These are phyloP conservation scores for Dolichotis patagonum DNA, from an alignment of 2,113 vertebrate species.

Conservation along the genomic window DNA sequence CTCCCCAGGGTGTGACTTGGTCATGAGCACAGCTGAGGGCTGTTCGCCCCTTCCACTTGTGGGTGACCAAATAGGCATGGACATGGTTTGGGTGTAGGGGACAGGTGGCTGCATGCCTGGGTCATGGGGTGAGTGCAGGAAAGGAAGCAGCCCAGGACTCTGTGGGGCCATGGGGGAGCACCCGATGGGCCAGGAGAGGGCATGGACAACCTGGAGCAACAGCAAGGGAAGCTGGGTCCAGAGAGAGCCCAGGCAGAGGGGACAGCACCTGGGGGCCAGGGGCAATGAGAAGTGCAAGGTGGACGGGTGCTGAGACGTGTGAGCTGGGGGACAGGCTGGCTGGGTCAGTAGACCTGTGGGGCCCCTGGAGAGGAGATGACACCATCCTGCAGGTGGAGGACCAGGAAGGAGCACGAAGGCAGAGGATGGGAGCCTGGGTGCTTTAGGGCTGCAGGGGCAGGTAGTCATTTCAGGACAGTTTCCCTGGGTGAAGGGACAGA, in stretches of 20 bases:
- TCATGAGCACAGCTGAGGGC: neutral
- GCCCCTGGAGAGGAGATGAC: neutral
- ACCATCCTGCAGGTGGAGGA: neutral
- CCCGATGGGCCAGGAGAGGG: neutral
- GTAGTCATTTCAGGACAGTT: neutral
- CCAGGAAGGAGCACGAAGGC: neutral
- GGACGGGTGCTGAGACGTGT: accelerated
- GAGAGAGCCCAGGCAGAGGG: neutral
- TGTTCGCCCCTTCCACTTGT: neutral
- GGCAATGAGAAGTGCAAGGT: neutral
- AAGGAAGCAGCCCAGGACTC: neutral
- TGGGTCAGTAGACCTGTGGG: neutral
- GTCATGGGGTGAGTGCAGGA: neutral
- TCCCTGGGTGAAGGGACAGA: neutral
- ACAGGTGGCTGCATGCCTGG: neutral
- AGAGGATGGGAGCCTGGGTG: neutral
- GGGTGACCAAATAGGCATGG: neutral
- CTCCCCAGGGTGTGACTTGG: neutral
- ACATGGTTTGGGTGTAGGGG: neutral
- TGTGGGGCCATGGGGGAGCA: neutral
- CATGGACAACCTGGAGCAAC: neutral
- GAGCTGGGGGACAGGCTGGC: neutral
- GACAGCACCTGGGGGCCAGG: accelerated
- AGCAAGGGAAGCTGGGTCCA: neutral
- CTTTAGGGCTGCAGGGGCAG: neutral